phyloP scores from a whole-genome alignment of 2,113 vertebrate genomes.

The Peromyscus californicus region DNA sequence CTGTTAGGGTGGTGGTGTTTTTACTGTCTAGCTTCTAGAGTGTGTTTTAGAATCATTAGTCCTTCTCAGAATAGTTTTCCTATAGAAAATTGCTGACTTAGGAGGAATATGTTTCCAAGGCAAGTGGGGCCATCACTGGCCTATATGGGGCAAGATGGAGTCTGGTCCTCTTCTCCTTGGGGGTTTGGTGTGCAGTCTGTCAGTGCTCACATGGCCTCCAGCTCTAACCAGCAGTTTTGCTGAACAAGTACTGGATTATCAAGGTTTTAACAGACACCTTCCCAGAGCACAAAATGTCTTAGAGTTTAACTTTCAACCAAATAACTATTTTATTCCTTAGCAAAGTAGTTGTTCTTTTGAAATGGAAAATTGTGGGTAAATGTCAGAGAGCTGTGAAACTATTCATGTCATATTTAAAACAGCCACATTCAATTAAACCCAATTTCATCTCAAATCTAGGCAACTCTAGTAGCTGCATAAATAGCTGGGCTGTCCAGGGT shows the following conservation, averaged over 20 bases:
- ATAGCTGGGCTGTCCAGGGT: conserved; percentile 21
- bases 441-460: conserved; percentile 50
- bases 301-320: conserved; percentile 78
- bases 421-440: conserved; percentile 76
- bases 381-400: conserved; percentile 73
- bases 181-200: conserved; percentile 65
- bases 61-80: conserved; percentile 37
- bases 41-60: conserved; percentile 59
- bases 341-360: conserved; percentile 74
- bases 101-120: conserved; percentile 73
- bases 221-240: conserved; percentile 80
- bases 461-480: conserved; percentile 2
- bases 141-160: conserved; percentile 69
- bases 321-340: conserved; percentile 68
- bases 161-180: conserved; percentile 71
- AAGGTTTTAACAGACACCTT: conserved; percentile 64
- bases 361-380: conserved; percentile 72
- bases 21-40: conserved; percentile 43
- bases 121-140: conserved; percentile 72
- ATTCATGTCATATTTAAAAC: conserved; percentile 68
- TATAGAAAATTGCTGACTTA: conserved; percentile 52
- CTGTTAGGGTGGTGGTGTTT: conserved; percentile 41
- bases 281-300: conserved; percentile 65
- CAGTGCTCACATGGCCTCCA: conserved; percentile 38
- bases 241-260: conserved; percentile 8